These are phyloP conservation scores for Brachynemurus nebulosus DNA, from an alignment of 2,888 invertebrate genomes.

Conservation along the genomic window DNA sequence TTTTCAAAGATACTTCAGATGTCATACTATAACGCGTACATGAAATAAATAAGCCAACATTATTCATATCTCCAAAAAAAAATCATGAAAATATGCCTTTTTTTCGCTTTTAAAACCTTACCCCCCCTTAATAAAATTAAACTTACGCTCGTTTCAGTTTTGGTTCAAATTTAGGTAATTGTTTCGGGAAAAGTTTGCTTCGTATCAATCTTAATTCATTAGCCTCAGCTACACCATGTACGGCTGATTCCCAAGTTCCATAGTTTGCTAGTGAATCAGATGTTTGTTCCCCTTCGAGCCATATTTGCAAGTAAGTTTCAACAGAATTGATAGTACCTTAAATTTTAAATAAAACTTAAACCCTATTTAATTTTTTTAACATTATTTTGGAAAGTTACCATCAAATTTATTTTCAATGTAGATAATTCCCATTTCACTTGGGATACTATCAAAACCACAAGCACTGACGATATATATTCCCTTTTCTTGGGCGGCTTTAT, in stretches of 20 bases:
- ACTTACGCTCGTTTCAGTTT: slow-evolving; percentile 37
- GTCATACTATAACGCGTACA: too few relatives aligned
- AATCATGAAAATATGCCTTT: too few relatives aligned
- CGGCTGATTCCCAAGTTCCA: slow-evolving; percentile 82
- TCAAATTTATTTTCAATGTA: slow-evolving; percentile 64
- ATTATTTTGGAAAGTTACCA: too few relatives aligned
- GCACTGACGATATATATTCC: slow-evolving; percentile 80
- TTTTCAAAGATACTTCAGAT: too few relatives aligned
- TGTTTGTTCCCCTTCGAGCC: slow-evolving; percentile 25
- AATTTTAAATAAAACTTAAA: too few relatives aligned
- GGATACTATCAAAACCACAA: slow-evolving; percentile 89
- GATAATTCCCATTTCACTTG: slow-evolving; percentile 74
- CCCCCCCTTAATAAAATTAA: too few relatives aligned
- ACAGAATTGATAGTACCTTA: slow-evolving; percentile 66
- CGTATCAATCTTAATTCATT: slow-evolving; percentile 51
- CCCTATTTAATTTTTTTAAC: too few relatives aligned
- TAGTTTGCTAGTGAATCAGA: slow-evolving; percentile 52
- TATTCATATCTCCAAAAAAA: too few relatives aligned
- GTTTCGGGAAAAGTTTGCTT: slow-evolving; percentile 47
- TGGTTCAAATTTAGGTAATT: slow-evolving; percentile 48
- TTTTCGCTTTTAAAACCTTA: too few relatives aligned
- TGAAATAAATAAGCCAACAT: too few relatives aligned
- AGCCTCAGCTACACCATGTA: slow-evolving; percentile 56
- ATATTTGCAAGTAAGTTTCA: slow-evolving; percentile 48
- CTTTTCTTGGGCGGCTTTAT: slow-evolving; percentile 55